Conservation (phyloP, 2,888 invertebrate genomes). For the Listrodromus nycthemerus region DNA sequence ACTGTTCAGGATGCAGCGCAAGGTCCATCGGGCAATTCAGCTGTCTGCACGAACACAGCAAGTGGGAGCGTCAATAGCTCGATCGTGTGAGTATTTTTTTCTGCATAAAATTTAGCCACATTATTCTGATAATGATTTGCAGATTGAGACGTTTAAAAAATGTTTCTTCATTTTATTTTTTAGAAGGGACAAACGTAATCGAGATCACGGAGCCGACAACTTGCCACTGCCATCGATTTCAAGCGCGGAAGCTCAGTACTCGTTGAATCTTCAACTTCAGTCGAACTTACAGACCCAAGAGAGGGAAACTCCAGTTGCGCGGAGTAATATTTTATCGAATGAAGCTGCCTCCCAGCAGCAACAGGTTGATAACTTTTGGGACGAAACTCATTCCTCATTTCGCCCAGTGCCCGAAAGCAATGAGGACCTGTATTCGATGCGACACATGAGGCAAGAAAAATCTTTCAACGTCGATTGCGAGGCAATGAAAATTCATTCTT, state of each 20-base stretch:
- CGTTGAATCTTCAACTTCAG: slow-evolving; percentile 77
- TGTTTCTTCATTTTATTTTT: slow-evolving; percentile 8
- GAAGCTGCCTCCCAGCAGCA: slow-evolving; percentile 74
- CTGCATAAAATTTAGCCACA: background rate
- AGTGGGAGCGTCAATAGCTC: slow-evolving; percentile 74
- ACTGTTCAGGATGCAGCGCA: slow-evolving; percentile 82
- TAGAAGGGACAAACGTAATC: slow-evolving; percentile 80
- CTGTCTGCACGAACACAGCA: slow-evolving; percentile 72
- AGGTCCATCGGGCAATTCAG: slow-evolving; percentile 72
- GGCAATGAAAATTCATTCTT: too few relatives aligned
- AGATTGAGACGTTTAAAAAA: slow-evolving; percentile 11
- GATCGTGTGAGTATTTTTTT: slow-evolving; percentile 67
- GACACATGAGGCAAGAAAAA: slow-evolving; percentile 73
- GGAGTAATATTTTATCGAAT: slow-evolving; percentile 77
- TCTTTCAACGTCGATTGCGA: background rate
- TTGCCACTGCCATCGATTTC: slow-evolving; percentile 73
- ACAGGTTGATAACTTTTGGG: slow-evolving; percentile 79
- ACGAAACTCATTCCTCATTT: slow-evolving; percentile 77
- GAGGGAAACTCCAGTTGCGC: slow-evolving; percentile 71
- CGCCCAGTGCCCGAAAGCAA: slow-evolving; percentile 69
- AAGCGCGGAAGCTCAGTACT: slow-evolving; percentile 78
- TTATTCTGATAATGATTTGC: background rate
- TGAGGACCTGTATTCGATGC: slow-evolving; percentile 74
- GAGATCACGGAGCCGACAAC: slow-evolving; percentile 78
- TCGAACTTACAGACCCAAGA: slow-evolving; percentile 78